These are phyloP conservation scores for Climacteris rufus DNA, from an alignment of 2,113 vertebrate species.

Conservation along the genomic window DNA sequence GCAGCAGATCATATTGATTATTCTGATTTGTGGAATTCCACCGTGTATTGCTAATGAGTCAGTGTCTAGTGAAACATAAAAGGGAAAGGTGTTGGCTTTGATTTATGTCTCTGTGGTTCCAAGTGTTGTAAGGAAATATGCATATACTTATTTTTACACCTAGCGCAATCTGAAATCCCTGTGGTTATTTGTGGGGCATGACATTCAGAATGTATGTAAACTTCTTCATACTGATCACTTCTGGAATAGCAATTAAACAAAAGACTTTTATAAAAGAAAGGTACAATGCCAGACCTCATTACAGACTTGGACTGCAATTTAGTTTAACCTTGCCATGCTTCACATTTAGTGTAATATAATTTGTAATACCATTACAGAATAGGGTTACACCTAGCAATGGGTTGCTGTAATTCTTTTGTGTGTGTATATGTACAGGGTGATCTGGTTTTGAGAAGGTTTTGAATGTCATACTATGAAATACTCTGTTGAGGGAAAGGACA, in stretches of 20 bases:
- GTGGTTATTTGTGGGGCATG: background rate
- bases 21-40: background rate
- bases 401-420: background rate
- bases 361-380: background rate
- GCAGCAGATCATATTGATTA: background rate
- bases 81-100: background rate
- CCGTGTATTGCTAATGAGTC: background rate
- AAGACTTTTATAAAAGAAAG: background rate
- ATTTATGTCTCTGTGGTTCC: background rate
- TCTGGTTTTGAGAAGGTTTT: background rate
- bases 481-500: background rate
- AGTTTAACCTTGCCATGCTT: background rate
- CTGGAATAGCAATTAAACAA: background rate
- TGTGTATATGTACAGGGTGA: background rate
- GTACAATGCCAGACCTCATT: background rate
- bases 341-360: background rate
- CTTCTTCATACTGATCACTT: background rate
- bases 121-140: background rate
- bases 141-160: background rate
- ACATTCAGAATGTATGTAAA: background rate
- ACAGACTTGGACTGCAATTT: background rate
- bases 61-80: background rate
- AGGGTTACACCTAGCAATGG: background rate
- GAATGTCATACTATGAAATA: background rate
- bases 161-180: background rate